Evolutionary conservation across 2,113 vertebrate genomes (phyloP), one percentile per base, ranked within the genome.

Genomic region (Oreochromis aureus): DNA sequence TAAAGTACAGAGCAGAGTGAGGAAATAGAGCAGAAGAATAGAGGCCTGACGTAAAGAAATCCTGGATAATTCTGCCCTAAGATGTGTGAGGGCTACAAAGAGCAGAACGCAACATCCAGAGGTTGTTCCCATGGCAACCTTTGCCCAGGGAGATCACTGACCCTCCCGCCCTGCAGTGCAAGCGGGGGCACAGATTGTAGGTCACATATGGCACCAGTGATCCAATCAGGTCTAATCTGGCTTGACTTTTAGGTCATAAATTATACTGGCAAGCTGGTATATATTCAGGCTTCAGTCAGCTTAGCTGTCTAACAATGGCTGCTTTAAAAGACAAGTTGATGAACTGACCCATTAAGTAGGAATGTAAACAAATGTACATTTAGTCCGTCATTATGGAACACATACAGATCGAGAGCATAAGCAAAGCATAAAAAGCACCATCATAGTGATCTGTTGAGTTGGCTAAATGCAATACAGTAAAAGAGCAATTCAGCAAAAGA

Each of bases 121-220:
- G 96, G 96, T 96, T 94, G 95, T 96, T 96, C 92, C 96, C 95
- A 96, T 97, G 91, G 95, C 91, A 97, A 96, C 96, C 94, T 96
- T 94, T 96, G 96, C 96, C 94, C 92, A 87, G 87, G 91, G 94
- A 96, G 95, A 96, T 95, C 89, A n/a, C 91, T 95, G 94, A 97
- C 95, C 95, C 93, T 94, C 87, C 94, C 85, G 86, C 87, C 94
- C 93, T 34, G 88, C 89, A 48, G 89, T 89, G 90, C 91, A 93
- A 91, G 91, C 87, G 10, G 86, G 73, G 93, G 94, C 93, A 83
- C 94, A 94, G 95, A 96, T 96, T 96, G 95, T 96, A 96, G 96
- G 96, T 97, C 96, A 96, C 96, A 96, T 96, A 96, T 96, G 96
- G 96, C 95, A 96, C 92, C 91, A 92, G 94, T 90, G 87, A 95